phyloP scores from a whole-genome alignment of 2,888 invertebrate species.

The Autographa gamma region DNA sequence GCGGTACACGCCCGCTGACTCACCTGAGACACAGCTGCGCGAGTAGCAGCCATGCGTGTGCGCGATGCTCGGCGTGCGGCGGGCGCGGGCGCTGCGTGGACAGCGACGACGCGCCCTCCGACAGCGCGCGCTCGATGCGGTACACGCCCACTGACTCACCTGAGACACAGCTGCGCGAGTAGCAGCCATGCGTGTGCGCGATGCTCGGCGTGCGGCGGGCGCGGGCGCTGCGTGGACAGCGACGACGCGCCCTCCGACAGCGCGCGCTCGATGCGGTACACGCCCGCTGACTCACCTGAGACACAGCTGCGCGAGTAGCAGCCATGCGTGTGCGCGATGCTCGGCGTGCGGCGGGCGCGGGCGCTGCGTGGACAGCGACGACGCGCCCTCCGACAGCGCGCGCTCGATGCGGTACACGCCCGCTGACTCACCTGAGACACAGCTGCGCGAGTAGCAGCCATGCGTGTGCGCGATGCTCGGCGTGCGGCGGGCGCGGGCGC shows the following conservation, averaged over 20 bases:
- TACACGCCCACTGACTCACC: no score
- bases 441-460: slow-evolving; percentile 93
- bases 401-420: no score
- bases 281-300: no score
- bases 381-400: no score
- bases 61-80: background rate
- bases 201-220: no score
- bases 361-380: background rate
- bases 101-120: background rate
- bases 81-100: slow-evolving; percentile 8
- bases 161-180: background rate
- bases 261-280: no score
- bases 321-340: slow-evolving; percentile 1
- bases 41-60: background rate
- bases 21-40: background rate
- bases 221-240: no score
- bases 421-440: background rate
- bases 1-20: no score
- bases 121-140: no score
- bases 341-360: background rate
- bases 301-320: background rate
- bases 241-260: no score
- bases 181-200: no score
- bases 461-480: slow-evolving; percentile 40
- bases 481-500: slow-evolving; percentile 31